Evolutionary conservation across 2,888 invertebrate species (phyloP), one percentile per base, ranked within the genome.

Genomic region (Exocentrus adspersus): DNA sequence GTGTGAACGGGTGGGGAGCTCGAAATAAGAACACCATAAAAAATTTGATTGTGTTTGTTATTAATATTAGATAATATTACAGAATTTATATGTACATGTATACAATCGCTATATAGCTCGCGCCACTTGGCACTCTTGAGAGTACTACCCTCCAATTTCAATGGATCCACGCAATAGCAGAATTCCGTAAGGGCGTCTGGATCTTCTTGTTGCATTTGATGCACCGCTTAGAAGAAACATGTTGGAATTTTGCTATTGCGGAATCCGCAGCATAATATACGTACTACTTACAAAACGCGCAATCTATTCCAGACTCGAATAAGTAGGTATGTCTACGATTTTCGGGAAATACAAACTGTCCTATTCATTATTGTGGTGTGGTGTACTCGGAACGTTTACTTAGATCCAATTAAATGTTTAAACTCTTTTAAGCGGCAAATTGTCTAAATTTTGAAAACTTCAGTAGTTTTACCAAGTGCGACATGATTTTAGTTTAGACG

Each of bases 31-130:
- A 70, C 68, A 62, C 67, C 50, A 50, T 56, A 46, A 20, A 64
- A 69, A 74, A 72, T 72, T 76, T 72, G 70, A 71, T 72, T 71
- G 65, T 72, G 68, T 77, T 77, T 79, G 80, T 81, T 80, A 81
- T 80, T 80, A 80, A 80, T 79, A 80, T 80, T 80, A 80, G 75
- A 78, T 79, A 79, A 79, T 77, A 80, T 78, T 79, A 79, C 78
- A 77, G 73, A 75, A 76, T 76, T 76, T 77, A 78, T 80, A 80
- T 80, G 75, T 81, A 81, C 81, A 81, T 77, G 75, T 80, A 79
- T 80, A 81, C 79, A 80, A 76, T 77, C 74, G 72, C 72, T 74
- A 75, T 72, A 76, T 76, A 77, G 72, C 67, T 76, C 70, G 77
- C 75, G 76, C 77, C 77, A 75, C 75, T 79, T 78, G 79, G 79